A percentile compares a stretch with the other conserved stretches of the same genome.
phyloP scores from a whole-genome alignment of 2,888 invertebrate genomes.

The Yponomeuta sedellus region DNA sequence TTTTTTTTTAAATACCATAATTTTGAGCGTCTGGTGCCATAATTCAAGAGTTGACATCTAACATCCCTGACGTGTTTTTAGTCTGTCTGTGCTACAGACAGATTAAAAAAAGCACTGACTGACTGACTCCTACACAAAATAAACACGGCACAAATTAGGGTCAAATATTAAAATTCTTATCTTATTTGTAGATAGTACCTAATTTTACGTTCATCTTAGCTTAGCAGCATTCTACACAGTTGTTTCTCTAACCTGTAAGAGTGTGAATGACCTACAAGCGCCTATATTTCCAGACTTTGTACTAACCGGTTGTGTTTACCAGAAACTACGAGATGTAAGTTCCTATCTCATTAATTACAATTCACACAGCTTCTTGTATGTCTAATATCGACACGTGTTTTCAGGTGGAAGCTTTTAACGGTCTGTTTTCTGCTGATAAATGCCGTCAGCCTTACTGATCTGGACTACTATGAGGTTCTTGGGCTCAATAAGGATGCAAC shows the following conservation, averaged over 20 bases:
- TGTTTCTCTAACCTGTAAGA: neutral
- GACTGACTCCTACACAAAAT: neutral
- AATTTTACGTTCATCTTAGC: neutral
- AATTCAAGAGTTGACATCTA: too few species aligned
- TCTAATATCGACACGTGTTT: neutral
- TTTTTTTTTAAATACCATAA: too few species aligned
- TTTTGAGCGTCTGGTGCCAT: too few species aligned
- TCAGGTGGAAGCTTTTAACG: neutral
- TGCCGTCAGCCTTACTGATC: neutral
- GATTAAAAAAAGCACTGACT: neutral
- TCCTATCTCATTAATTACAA: neutral
- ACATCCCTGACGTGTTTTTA: too few species aligned
- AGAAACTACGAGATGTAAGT: neutral
- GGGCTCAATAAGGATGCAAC: slow-evolving; percentile 81
- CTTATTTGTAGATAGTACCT: neutral
- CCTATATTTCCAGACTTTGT: neutral
- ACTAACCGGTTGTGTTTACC: neutral
- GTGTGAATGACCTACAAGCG: neutral
- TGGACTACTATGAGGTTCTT: slow-evolving; percentile 77
- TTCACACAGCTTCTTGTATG: neutral
- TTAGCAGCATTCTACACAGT: neutral
- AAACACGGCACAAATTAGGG: neutral
- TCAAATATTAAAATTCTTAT: neutral
- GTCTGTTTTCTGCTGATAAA: neutral
- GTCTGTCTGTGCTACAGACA: too few species aligned